Percentiles rank a stretch among this genome's conserved stretches.
These are phyloP conservation scores for Drosophila athabasca DNA, from an alignment of 1,140 invertebrate species.

Conservation along the genomic window DNA sequence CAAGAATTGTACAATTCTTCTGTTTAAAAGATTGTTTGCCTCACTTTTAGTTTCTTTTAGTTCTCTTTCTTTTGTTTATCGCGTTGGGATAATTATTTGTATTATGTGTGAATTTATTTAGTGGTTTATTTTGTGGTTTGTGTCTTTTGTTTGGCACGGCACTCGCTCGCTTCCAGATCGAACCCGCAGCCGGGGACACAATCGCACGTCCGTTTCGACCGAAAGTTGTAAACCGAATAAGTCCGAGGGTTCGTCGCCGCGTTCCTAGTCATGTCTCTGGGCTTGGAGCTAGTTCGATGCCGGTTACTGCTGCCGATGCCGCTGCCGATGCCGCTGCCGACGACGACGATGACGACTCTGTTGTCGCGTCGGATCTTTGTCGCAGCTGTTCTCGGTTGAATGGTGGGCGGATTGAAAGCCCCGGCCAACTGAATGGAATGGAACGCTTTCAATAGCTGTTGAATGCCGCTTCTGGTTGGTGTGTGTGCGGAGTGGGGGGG, in stretches of 20 bases:
- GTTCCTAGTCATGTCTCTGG: conserved; percentile 54
- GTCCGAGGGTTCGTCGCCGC: conserved; percentile 59
- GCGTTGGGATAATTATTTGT: conserved; percentile 6
- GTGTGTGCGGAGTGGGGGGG: no score
- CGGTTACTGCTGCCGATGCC: conserved; percentile 29
- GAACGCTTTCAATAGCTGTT: conserved; percentile 70
- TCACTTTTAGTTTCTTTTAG: conserved; percentile 33
- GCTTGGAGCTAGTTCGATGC: conserved; percentile 12
- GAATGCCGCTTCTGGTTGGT: conserved; percentile 39
- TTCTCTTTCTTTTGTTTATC: conserved; percentile 4
- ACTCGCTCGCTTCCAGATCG: conserved; percentile 20
- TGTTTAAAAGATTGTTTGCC: not conserved
- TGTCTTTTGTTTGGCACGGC: conserved; percentile 26
- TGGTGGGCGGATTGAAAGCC: conserved; percentile 51
- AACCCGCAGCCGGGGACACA: conserved; percentile 29
- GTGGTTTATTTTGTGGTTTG: conserved; percentile 2
- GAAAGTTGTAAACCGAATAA: conserved; percentile 77
- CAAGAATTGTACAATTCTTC: not conserved
- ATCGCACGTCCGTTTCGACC: conserved; percentile 68
- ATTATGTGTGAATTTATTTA: not conserved
- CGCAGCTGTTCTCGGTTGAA: conserved; percentile 71
- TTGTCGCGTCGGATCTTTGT: conserved; percentile 21
- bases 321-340: conserved; percentile 19
- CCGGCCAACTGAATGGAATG: conserved; percentile 39
- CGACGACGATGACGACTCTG: conserved; percentile 15